Conservation (phyloP, 2,113 vertebrate species). For the Accipiter cooperii region DNA sequence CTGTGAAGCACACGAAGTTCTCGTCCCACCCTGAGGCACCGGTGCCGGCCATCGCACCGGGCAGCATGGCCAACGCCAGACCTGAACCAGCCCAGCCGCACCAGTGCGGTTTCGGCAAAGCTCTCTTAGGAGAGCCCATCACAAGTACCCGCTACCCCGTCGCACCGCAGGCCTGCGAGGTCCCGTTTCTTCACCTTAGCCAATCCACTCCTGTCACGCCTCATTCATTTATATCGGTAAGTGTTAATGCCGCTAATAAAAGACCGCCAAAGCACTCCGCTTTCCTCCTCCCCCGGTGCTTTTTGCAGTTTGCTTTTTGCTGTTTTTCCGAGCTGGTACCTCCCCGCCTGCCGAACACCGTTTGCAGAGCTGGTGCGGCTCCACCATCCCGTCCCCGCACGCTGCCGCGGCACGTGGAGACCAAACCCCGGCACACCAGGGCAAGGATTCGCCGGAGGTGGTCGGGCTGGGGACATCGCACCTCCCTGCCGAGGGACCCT, state of each 20-base stretch:
- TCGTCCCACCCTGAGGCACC: background rate
- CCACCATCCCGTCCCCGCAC: background rate
- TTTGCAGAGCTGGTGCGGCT: background rate
- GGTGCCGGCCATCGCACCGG: accelerated
- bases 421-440: background rate
- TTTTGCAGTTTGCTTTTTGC: background rate
- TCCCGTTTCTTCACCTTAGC: background rate
- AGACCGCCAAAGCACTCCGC: background rate
- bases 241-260: background rate
- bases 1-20: background rate
- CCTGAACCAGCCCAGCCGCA: background rate
- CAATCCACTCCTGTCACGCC: background rate
- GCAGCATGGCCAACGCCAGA: background rate
- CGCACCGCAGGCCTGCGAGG: background rate
- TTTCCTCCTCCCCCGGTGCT: background rate
- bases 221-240: background rate
- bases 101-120: background rate
- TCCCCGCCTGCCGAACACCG: accelerated
- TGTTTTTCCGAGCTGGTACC: background rate
- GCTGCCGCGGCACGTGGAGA: background rate
- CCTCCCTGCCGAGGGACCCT: accelerated
- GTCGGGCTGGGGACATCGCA: background rate
- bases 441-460: background rate
- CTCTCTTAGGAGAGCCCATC: background rate
- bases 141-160: background rate